These are phyloP conservation scores for Eumacrocentrus americanus DNA, from an alignment of 2,888 invertebrate species.

Conservation along the genomic window DNA sequence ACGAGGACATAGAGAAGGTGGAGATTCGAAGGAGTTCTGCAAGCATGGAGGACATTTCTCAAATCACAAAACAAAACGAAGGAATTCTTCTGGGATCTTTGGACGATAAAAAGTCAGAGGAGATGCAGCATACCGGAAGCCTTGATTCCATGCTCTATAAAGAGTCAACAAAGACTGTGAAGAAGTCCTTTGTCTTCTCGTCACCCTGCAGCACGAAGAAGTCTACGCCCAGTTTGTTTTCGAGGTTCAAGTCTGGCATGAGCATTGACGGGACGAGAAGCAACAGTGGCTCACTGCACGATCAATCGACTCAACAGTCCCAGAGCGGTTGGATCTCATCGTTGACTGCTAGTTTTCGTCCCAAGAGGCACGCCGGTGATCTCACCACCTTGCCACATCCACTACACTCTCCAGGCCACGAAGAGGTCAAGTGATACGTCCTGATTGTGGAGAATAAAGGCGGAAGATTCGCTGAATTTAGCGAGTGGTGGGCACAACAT, in stretches of 20 bases:
- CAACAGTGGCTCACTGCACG: conserved; percentile 56
- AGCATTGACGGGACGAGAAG: conserved; percentile 56
- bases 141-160: conserved; percentile 58
- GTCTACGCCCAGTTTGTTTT: conserved; percentile 52
- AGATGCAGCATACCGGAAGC: conserved; percentile 54
- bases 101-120: conserved; percentile 51
- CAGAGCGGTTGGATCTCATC: conserved; percentile 59
- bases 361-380: conserved; percentile 48
- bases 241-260: conserved; percentile 57
- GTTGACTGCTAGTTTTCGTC: conserved; percentile 57
- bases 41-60: conserved; percentile 60
- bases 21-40: conserved; percentile 58
- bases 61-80: conserved; percentile 56
- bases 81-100: conserved; percentile 44
- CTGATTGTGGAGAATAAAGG: conserved; percentile 43
- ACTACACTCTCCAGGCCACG: conserved; percentile 51
- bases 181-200: conserved; percentile 42
- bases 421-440: conserved; percentile 57
- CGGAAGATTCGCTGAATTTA: conserved; percentile 43
- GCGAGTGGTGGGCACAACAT: conserved; percentile 52
- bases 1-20: conserved; percentile 46
- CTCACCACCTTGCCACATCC: conserved; percentile 42
- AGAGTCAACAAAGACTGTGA: conserved; percentile 44
- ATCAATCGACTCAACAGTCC: conserved; percentile 46
- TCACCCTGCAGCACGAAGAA: conserved; percentile 53